A percentile compares a stretch with the other conserved stretches of the same genome.
Evolutionary conservation across 1,140 invertebrate species (phyloP).

Genomic region (Pseudomyrmex pallidus): DNA sequence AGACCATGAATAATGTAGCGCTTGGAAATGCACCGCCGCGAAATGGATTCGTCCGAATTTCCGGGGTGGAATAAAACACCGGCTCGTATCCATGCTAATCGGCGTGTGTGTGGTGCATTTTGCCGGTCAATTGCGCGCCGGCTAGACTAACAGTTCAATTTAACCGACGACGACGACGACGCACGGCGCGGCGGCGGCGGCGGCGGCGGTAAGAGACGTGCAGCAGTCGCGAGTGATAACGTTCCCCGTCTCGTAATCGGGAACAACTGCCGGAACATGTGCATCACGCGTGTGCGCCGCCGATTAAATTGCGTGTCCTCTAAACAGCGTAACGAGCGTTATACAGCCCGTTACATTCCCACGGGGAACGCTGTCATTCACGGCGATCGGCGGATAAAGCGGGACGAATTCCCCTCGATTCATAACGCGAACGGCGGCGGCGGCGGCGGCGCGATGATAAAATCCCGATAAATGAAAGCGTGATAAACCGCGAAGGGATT

Average conservation of each 20-base stretch:
- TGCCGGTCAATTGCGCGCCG: slow-evolving; percentile 53
- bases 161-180: slow-evolving; percentile 12
- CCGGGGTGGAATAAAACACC: slow-evolving; percentile 55
- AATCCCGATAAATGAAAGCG: slow-evolving; percentile 17
- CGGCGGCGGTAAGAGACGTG: slow-evolving; percentile 17
- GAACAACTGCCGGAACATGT: slow-evolving; percentile 28
- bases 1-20: slow-evolving; percentile 67
- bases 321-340: slow-evolving; percentile 40
- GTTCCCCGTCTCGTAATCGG: slow-evolving; percentile 42
- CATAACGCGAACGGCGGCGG: neutral
- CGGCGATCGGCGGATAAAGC: neutral
- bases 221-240: slow-evolving; percentile 19
- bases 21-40: slow-evolving; percentile 44
- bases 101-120: slow-evolving; percentile 43
- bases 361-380: slow-evolving; percentile 29
- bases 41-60: slow-evolving; percentile 55
- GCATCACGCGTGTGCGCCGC: slow-evolving; percentile 39
- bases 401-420: slow-evolving; percentile 17
- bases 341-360: slow-evolving; percentile 23
- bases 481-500: slow-evolving; percentile 56
- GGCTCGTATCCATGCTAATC: slow-evolving; percentile 53
- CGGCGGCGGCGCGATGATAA: neutral
- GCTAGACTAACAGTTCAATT: slow-evolving; percentile 34
- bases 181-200: neutral
- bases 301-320: slow-evolving; percentile 50